Base-by-base conservation (phyloP, 1,140 invertebrate species). In the Eurosta solidaginis region DNA sequence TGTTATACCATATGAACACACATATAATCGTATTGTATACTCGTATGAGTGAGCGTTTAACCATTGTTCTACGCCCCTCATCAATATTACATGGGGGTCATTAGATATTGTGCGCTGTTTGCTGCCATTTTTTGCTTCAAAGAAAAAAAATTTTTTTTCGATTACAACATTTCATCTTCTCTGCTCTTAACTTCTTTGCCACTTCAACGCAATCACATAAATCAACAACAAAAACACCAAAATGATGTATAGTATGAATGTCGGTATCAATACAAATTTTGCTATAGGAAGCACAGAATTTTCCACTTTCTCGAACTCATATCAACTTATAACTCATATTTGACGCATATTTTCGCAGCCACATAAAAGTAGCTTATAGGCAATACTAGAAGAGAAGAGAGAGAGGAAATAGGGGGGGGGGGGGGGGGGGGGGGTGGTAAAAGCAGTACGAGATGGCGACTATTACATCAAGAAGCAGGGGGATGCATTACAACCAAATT, bases 211-310 rank as follows among this genome's bases (percentile, higher is more conserved):
- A 68, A 68, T 36, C 59, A 33, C 59, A 68, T 68, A 42, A 68
- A 68, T 68, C 59, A 68, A 68, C 59, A 68, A 68, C 33, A 68
- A 68, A 68, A 68, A 36, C 59, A 68, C 33, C 33, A 40, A 10
- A 68, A 68, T 68, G 59, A 68, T 68, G 36, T 68, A 68, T 68
- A n/a, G n/a, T n/a, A 68, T 40, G 33, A 68, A 68, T 68, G 59
- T 63, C 59, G 40, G 33, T 33, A 20, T 52, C n/a, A 63, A 33
- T 17, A 33, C 29, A n/a, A n/a, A n/a, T n/a, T n/a, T n/a, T n/a
- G 33, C 59, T 47, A 17, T 47, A 47, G 45, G 59, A 63, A 7
- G 59, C 33, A 36, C 17, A 20, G 3, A n/a, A 42, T 29, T 33
- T 59, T 27, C 54, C 25, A 59, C 54, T 29, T 59, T 59, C 33